Evolutionary conservation across 2,888 invertebrate genomes (phyloP).

Genomic region (Dicyrtomina minuta): DNA sequence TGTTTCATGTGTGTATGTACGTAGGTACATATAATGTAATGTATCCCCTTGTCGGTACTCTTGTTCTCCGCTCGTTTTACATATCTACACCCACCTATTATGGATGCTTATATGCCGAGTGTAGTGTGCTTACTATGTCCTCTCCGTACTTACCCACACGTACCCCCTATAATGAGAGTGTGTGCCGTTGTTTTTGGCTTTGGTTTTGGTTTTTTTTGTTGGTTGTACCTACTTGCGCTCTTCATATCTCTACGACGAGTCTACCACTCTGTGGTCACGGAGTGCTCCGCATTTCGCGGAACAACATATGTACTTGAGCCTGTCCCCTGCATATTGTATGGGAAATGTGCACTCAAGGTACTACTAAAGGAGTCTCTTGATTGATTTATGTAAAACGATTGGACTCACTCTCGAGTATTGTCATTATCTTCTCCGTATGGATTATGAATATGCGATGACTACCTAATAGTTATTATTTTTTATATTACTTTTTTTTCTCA

Average conservation of each 20-base stretch:
- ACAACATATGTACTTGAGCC: constrained; percentile 21
- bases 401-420: constrained; percentile 13
- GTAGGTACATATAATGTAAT: too few species aligned
- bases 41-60: too few species aligned
- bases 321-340: constrained; percentile 16
- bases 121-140: too few species aligned
- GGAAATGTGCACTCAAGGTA: neutral
- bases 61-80: too few species aligned
- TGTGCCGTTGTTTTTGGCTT: too few species aligned
- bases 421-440: neutral
- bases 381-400: constrained; percentile 29
- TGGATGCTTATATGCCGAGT: too few species aligned
- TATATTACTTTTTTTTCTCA: neutral
- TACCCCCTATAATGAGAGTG: too few species aligned
- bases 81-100: too few species aligned
- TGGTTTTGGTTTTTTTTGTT: too few species aligned
- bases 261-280: neutral
- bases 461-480: neutral
- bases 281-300: neutral
- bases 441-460: neutral
- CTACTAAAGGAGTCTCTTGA: constrained; percentile 12
- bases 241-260: neutral
- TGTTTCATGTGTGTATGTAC: too few species aligned
- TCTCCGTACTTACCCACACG: too few species aligned
- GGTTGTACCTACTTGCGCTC: too few species aligned